phyloP scores from a whole-genome alignment of 2,797 vertebrate species.

The Caiman crocodilus region DNA sequence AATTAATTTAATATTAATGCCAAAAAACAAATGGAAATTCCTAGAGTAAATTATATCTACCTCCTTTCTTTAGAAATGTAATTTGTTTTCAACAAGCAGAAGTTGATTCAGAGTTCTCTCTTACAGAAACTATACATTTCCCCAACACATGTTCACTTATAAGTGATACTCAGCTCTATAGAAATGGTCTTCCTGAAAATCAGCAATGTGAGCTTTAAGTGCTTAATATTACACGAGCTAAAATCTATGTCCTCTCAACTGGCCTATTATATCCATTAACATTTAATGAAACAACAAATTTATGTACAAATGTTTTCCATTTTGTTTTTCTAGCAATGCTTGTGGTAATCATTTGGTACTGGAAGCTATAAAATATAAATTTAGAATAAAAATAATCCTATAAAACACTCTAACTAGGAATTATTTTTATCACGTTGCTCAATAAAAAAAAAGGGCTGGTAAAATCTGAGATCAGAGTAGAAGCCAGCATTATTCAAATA shows the following conservation, averaged over 20 bases:
- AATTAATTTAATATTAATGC: neutral
- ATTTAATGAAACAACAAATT: conserved; percentile 70
- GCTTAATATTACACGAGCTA: conserved; percentile 38
- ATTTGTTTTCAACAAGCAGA: conserved; percentile 33
- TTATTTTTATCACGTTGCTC: neutral
- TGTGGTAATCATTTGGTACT: neutral
- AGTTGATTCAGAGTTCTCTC: conserved; percentile 43
- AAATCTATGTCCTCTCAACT: conserved; percentile 50
- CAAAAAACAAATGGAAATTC: neutral
- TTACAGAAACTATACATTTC: conserved; percentile 19
- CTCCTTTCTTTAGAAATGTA: conserved; percentile 33
- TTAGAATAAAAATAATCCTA: conserved; percentile 47
- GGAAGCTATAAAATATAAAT: conserved; percentile 51
- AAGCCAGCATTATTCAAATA: neutral
- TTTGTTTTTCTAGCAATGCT: conserved; percentile 34
- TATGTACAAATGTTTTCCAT: conserved; percentile 35
- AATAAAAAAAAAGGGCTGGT: neutral
- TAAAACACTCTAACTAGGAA: neutral
- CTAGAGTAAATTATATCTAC: conserved; percentile 34
- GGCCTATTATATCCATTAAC: conserved; percentile 59
- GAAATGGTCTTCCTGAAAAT: conserved; percentile 55
- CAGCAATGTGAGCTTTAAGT: conserved; percentile 47
- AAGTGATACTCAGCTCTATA: neutral
- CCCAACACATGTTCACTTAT: conserved; percentile 8
- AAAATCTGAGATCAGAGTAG: neutral